These are phyloP conservation scores for Bombus breviceps DNA, from an alignment of 1,140 invertebrate species.

Conservation along the genomic window DNA sequence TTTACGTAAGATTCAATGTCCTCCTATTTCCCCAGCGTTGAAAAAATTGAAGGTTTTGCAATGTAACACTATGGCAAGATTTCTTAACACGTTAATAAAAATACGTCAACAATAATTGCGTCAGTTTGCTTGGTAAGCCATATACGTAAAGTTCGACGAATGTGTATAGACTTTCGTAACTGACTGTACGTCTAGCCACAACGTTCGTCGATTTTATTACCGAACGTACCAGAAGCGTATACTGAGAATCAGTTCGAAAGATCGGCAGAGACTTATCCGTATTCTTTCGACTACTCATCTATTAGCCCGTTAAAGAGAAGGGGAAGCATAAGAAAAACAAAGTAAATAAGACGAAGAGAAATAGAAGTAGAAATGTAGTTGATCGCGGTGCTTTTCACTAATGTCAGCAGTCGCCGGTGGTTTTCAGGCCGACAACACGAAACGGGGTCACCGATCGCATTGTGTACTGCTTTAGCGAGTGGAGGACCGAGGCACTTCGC, in stretches of 20 bases:
- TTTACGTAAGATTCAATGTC: no score
- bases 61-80: no score
- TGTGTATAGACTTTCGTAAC: no score
- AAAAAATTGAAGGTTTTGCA: no score
- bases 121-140: no score
- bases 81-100: no score
- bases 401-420: constrained; percentile 50
- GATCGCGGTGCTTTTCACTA: constrained; percentile 43
- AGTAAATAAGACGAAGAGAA: not conserved
- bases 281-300: not conserved
- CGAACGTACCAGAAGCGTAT: not conserved
- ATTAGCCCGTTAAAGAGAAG: no score
- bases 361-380: constrained; percentile 37
- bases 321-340: not conserved
- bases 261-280: not conserved
- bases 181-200: no score
- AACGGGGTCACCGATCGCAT: constrained; percentile 73
- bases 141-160: no score
- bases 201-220: not conserved
- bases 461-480: constrained; percentile 65
- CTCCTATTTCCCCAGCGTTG: no score
- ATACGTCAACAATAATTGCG: no score
- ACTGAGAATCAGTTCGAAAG: not conserved
- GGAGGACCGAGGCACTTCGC: constrained; percentile 57
- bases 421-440: constrained; percentile 54